These are phyloP conservation scores for Ctenoplectra terminalis DNA, from an alignment of 1,140 invertebrate genomes.

Conservation along the genomic window DNA sequence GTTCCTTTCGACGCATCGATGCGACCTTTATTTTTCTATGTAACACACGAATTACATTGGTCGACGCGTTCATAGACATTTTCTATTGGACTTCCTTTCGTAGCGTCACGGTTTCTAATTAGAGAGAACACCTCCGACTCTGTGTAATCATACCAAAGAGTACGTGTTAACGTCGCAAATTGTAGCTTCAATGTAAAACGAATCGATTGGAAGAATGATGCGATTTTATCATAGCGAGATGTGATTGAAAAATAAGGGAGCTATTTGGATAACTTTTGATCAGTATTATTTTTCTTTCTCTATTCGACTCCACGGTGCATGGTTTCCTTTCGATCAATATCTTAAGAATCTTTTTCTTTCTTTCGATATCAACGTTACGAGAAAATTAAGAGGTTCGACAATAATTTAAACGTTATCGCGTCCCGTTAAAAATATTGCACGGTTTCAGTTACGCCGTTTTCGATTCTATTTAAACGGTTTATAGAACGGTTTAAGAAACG, in stretches of 20 bases:
- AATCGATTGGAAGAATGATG: not conserved
- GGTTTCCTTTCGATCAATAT: not conserved
- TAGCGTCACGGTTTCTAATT: slow-evolving; percentile 22
- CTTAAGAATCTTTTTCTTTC: no score
- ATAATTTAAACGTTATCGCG: no score
- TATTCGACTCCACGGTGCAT: not conserved
- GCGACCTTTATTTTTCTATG: slow-evolving; percentile 68
- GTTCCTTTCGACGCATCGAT: slow-evolving; percentile 61
- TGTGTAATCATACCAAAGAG: slow-evolving; percentile 33
- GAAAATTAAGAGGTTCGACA: no score
- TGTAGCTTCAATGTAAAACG: slow-evolving; percentile 27
- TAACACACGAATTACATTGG: slow-evolving; percentile 18
- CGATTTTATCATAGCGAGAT: not conserved
- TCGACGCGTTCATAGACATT: slow-evolving; percentile 33
- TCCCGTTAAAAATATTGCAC: no score
- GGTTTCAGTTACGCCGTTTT: no score
- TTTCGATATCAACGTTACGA: no score
- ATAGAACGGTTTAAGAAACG: no score
- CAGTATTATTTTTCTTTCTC: not conserved
- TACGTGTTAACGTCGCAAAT: slow-evolving; percentile 19
- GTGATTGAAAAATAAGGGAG: not conserved
- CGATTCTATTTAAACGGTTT: no score
- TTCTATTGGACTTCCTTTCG: slow-evolving; percentile 61
- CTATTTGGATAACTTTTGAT: not conserved
- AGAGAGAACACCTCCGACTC: not conserved